A percentile compares a stretch with the other conserved stretches of the same genome.
Evolutionary conservation across 2,888 invertebrate genomes (phyloP).

Genomic region (Amblyjoppa proteus): DNA sequence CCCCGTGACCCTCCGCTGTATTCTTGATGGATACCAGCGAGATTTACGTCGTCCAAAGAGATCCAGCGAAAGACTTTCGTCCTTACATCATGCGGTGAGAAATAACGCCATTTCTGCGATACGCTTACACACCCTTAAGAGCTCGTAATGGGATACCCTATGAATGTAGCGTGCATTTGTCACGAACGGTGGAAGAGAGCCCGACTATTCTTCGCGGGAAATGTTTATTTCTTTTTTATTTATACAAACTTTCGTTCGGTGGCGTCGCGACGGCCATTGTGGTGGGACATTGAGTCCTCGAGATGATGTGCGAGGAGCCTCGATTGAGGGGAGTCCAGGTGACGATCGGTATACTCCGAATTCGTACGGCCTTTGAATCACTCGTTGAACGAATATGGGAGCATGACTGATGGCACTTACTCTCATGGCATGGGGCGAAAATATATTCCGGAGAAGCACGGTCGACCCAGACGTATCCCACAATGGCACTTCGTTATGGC

Average conservation of each 20-base stretch:
- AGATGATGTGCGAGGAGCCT: constrained; percentile 38
- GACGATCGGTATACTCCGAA: constrained; percentile 45
- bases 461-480: constrained; percentile 53
- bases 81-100: constrained; percentile 49
- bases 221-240: constrained; percentile 32
- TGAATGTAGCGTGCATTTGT: constrained; percentile 60
- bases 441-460: constrained; percentile 56
- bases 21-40: constrained; percentile 61
- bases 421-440: constrained; percentile 48
- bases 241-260: constrained; percentile 48
- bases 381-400: constrained; percentile 35
- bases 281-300: constrained; percentile 61
- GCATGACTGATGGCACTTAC: constrained; percentile 61
- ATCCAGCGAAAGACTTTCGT: constrained; percentile 67
- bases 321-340: constrained; percentile 47
- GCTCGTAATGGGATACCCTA: constrained; percentile 48
- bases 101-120: constrained; percentile 47
- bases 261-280: constrained; percentile 44
- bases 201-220: constrained; percentile 22
- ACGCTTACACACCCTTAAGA: constrained; percentile 53
- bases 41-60: constrained; percentile 66
- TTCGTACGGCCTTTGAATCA: constrained; percentile 38
- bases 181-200: constrained; percentile 31
- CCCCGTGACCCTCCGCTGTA: constrained; percentile 13
- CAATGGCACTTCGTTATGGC: constrained; percentile 78